These are phyloP conservation scores for Chelon auratus DNA, from an alignment of 2,797 vertebrate genomes.

Conservation along the genomic window DNA sequence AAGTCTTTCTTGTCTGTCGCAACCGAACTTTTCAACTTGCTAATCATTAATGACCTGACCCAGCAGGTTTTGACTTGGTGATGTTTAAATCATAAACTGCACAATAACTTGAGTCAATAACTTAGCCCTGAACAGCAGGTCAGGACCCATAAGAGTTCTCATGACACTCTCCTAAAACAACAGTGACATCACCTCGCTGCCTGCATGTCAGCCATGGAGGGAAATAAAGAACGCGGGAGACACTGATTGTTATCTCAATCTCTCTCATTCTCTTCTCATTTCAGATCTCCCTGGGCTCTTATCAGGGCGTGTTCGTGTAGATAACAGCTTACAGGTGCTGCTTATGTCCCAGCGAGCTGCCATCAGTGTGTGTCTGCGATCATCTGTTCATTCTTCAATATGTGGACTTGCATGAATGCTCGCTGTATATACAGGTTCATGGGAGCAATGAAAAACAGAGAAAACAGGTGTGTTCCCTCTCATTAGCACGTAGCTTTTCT, in stretches of 20 bases:
- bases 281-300: constrained; percentile 39
- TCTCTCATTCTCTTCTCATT: constrained; percentile 24
- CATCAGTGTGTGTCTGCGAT: constrained; percentile 26
- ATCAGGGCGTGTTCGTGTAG: constrained; percentile 48
- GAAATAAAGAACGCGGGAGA: constrained; percentile 32
- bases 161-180: constrained; percentile 42
- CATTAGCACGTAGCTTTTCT: constrained; percentile 48
- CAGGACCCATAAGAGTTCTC: constrained; percentile 41
- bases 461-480: constrained; percentile 66
- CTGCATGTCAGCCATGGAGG: constrained; percentile 33
- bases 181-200: constrained; percentile 58
- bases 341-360: constrained; percentile 22
- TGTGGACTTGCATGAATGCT: constrained; percentile 26
- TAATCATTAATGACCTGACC: too few species aligned
- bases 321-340: constrained; percentile 58
- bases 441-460: constrained; percentile 43
- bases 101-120: too few species aligned
- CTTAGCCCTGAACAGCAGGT: constrained; percentile 12
- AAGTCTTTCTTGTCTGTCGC: too few species aligned
- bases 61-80: too few species aligned
- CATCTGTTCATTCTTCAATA: constrained; percentile 21
- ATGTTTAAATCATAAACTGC: too few species aligned
- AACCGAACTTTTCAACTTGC: too few species aligned
- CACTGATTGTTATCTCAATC: constrained; percentile 53
- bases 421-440: constrained; percentile 37